phyloP scores from a whole-genome alignment of 2,797 vertebrate genomes.

The Megalops cyprinoides region DNA sequence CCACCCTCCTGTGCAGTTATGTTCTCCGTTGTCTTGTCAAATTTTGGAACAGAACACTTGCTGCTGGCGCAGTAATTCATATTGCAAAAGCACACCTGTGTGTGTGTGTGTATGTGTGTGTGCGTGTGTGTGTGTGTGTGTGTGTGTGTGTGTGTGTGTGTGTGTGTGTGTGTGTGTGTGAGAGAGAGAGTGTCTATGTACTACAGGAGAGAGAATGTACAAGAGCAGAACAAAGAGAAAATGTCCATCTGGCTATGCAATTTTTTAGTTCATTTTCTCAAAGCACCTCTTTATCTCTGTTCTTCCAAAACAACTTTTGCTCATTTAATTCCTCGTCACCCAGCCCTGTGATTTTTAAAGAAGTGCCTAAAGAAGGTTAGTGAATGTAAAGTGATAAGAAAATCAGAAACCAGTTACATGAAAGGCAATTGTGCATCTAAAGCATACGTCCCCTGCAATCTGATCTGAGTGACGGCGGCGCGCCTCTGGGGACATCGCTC shows the following conservation, averaged over 20 bases:
- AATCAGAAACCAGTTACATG: not conserved
- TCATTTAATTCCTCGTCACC: too few species aligned
- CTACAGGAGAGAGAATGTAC: not conserved
- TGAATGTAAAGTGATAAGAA: not conserved
- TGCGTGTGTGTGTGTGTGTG: not conserved
- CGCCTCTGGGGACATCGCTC: too few species aligned
- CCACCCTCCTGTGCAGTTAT: not conserved
- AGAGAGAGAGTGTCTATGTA: constrained; percentile 34
- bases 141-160: not conserved
- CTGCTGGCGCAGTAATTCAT: not conserved
- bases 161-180: constrained; percentile 40
- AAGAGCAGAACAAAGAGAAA: not conserved
- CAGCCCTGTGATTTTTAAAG: not conserved
- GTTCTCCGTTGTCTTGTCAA: not conserved
- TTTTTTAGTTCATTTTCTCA: too few species aligned
- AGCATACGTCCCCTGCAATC: not conserved
- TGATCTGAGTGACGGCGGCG: not conserved
- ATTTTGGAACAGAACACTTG: not conserved
- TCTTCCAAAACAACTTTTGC: not conserved
- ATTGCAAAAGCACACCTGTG: not conserved
- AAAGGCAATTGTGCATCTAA: not conserved
- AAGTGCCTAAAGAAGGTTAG: not conserved
- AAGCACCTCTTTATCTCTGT: not conserved
- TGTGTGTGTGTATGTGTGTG: too few species aligned
- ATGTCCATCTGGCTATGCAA: not conserved